These are phyloP conservation scores for Dusona sp. DNA, from an alignment of 2,888 invertebrate species.

Conservation along the genomic window DNA sequence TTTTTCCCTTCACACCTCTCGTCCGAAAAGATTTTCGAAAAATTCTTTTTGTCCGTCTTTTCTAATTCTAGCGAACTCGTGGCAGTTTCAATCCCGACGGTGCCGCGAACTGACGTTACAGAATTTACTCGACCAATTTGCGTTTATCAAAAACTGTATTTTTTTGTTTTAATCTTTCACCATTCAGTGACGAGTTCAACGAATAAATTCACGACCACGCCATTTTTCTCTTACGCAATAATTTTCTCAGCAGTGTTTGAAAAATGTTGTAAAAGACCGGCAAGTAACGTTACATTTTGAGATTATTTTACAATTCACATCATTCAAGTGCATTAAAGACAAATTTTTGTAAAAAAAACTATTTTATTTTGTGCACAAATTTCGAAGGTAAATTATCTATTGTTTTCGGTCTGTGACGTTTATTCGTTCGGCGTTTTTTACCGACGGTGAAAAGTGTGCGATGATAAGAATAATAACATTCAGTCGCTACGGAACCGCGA, in stretches of 20 bases:
- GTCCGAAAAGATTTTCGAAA: conserved; percentile 66
- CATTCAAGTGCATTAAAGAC: background rate
- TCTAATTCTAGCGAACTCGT: conserved; percentile 43
- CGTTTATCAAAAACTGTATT: conserved; percentile 9
- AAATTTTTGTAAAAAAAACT: background rate
- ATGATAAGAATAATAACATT: conserved; percentile 26
- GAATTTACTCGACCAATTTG: conserved; percentile 10
- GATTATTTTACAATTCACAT: background rate
- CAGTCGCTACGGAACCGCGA: background rate
- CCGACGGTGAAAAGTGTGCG: conserved; percentile 29
- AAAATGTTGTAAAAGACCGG: background rate
- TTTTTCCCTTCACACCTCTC: conserved; percentile 67
- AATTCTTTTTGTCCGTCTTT: conserved; percentile 33
- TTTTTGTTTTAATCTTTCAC: background rate
- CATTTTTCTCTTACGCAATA: background rate
- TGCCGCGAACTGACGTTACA: conserved; percentile 66
- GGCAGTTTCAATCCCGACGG: conserved; percentile 71
- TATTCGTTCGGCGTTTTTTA: background rate
- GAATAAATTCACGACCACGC: background rate
- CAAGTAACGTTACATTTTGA: background rate
- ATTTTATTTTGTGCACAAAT: background rate
- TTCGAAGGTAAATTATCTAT: background rate
- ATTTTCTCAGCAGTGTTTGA: background rate
- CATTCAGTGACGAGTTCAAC: background rate
- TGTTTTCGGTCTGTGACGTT: background rate